Evolutionary conservation across 1,140 invertebrate species (phyloP).

Genomic region (Temnothorax curvispinosus): DNA sequence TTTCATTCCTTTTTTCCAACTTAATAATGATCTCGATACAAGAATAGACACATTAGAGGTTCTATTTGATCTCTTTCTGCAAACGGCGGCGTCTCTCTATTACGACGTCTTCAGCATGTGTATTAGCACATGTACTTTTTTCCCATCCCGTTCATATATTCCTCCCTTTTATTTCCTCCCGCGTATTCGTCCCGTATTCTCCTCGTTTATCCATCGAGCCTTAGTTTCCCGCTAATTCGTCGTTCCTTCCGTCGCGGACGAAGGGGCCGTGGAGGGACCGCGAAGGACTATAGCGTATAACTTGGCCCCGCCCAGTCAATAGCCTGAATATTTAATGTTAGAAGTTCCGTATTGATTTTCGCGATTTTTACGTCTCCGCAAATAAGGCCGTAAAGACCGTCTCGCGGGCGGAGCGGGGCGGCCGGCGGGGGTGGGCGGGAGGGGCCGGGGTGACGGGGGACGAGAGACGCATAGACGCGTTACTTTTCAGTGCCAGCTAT

Average conservation of each 20-base stretch:
- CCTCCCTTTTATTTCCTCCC: background rate
- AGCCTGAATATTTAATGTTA: constrained; percentile 85
- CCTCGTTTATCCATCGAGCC: constrained; percentile 6
- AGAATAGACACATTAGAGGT: constrained; percentile 1
- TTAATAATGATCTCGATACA: background rate
- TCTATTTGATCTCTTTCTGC: background rate
- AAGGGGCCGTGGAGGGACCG: background rate
- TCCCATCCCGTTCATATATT: background rate
- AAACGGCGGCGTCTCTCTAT: background rate
- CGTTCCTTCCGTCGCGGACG: background rate
- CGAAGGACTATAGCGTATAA: constrained; percentile 66
- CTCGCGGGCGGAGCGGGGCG: constrained; percentile 18
- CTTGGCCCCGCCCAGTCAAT: constrained; percentile 80
- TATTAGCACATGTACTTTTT: background rate
- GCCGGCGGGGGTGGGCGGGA: too few species aligned
- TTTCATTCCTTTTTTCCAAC: background rate
- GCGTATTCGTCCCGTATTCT: background rate
- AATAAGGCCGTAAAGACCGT: constrained; percentile 83
- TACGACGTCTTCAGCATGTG: background rate
- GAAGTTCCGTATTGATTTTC: constrained; percentile 85
- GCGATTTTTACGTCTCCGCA: constrained; percentile 85
- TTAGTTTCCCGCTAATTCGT: constrained; percentile 47
- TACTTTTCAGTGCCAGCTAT: constrained; percentile 82
- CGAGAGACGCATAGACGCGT: constrained; percentile 74
- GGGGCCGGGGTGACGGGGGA: background rate